Base-by-base conservation (phyloP, 2,113 vertebrate species). In the Lates calcarifer region DNA sequence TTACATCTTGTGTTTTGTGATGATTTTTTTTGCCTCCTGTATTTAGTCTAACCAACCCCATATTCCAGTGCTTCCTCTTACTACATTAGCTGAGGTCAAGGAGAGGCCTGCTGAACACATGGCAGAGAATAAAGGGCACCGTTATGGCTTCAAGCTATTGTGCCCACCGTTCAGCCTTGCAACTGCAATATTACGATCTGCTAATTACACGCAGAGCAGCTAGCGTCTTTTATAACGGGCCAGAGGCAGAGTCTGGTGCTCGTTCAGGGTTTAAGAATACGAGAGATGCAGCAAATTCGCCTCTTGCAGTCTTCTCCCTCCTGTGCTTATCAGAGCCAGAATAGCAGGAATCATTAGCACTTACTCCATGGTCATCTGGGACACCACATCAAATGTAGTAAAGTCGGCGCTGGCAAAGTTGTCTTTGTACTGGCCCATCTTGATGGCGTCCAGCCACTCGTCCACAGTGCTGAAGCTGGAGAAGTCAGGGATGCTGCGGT, bases 331-430 rank as follows among this genome's bases (percentile, higher is more conserved):
- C 56, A 47, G 65, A 73, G 14, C 51, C 51, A 82, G 51, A 85
- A 37, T 11, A 20, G 14, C 28, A 65, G 60, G 29, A 66, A 26
- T 67, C 53, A 28, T 62, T 41, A 57, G 26, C 78, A 97, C 98
- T 99, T 96, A 99, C 98, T 99, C 98, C 97, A 99, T 97, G 78
- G 97, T 98, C 98, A 99, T 99, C 93, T 98, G 98, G 39, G 98
- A 99, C 72, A 99, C 98, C 18, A 97, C 91, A 0, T 99, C 98
- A 57, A 99, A 99, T 87, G 96, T 96, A 73, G 96, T 95, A 89
- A 98, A 98, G 85, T 97, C 96, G 1, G 96, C 96, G 8, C 78
- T 97, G 96, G 97, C 95, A 18, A 99, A 99, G 91, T 96, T 99
- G 92, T 99, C 97, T 94, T 99, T 99, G 95, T 99, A 99, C 88